Base-by-base conservation (phyloP, 2,888 invertebrate species). In the Geotrupes spiniger region DNA sequence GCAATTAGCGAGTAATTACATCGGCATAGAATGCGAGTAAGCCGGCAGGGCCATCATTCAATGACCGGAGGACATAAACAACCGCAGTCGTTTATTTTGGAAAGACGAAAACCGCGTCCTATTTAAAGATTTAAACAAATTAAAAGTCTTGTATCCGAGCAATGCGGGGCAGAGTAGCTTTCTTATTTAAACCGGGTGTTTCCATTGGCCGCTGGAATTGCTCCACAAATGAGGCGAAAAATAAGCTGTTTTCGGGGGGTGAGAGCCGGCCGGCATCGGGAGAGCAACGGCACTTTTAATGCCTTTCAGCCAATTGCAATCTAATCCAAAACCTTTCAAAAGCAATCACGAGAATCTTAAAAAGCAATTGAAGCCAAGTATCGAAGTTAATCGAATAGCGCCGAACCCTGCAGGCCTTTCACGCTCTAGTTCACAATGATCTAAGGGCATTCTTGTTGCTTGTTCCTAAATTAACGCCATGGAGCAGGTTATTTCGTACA, bases 181-280 rank as follows among this genome's bases (percentile, higher is more conserved):
- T 55, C 63, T 63, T 65, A 65, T 64, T 67, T 66, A 64, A 64
- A 62, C 51, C 53, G 57, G 59, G 61, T 56, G 53, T 61, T 67
- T 58, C 60, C 56, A 66, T 68, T 66, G 65, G 66, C 59, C 62
- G 64, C 51, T 57, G 67, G 63, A 70, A 70, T 69, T 67, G 68
- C 68, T 62, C 67, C 67, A 65, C 69, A 72, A 72, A 72, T 72
- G 72, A 71, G 69, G 69, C 72, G 71, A 69, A 69, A 72, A 72
- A 72, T 72, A 70, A 70, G 69, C 70, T 68, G 67, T 69, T 70
- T 65, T 61, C 56, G 36, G 50, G 51, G 54, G 52, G 55, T 43
- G 42, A 48, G 58, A 49, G 53, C 46, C 42, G 45, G 54, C 56
- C 37, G 54, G 45, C 55, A 51, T 54, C 52, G 59, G 54, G 57